Evolutionary conservation across 2,113 vertebrate genomes (phyloP), one percentile per base, ranked within the genome.

Genomic region (Vicugna pacos): DNA sequence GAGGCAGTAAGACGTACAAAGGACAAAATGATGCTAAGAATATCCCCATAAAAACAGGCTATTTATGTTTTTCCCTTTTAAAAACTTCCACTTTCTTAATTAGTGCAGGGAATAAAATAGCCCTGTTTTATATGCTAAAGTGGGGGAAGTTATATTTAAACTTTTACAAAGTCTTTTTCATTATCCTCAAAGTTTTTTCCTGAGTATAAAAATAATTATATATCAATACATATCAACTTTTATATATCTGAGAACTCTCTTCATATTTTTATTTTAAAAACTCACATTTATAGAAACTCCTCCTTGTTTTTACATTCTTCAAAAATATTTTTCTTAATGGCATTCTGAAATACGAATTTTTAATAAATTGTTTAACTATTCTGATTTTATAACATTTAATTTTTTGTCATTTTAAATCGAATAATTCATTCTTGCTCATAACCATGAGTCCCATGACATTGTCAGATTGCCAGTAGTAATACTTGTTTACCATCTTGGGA

Each of bases 261-360:
- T 76, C 81, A 26, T 80, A 75, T 48, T 56, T 91, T 95, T 72
- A 60, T 93, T 70, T 88, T 65, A 52, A 38, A 62, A 88, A 92
- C 42, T 2, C 30, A 56, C 30, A 76, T 77, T 70, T 95, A 84
- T 14, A 92, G 48, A 92, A 73, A 88, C 56, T 19, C 2, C 4
- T 17, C 92, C 19, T 95, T 46, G 38, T 81, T 94, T 94, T 97
- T 70, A 72, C 17, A 38, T 28, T 90, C 89, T 90, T 93, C 3
- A 90, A 76, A 88, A 81, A 58, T 81, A 48, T 87, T 62, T 89
- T 95, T 26, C 38, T 80, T 95, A 84, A 73, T 58, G 64, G 16
- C 28, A 58, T 79, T 79, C 35, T 42, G 69, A 91, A 88, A 70
- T 50, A 42, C 20, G 26, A 9, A 76, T 67, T 89, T 93, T 54